Evolutionary conservation across 2,888 invertebrate species (phyloP), one percentile per base, ranked within the genome.

Genomic region (Monochamus alternatus): DNA sequence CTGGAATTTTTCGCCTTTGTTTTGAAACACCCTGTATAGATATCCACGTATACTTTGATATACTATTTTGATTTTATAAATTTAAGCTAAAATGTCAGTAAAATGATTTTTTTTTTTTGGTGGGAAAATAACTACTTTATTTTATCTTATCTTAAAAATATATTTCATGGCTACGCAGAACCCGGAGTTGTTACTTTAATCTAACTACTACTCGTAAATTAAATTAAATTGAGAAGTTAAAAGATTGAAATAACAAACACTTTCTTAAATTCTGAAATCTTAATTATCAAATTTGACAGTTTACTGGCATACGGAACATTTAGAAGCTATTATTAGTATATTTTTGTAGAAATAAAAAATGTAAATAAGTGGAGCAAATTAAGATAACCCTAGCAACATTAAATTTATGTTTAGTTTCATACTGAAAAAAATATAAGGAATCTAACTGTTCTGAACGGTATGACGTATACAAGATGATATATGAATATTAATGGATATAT

Each of bases 191-290:
- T 38, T 66, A 52, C 8, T 66, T 55, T 4, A 31, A 66, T 66
- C 32, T 66, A 66, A 55, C 38, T 65, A 51, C 7, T 38, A 52
- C 38, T 55, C 52, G 9, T 31, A 31, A 66, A 66, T 52, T 66
- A 55, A 66, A 66, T 52, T 55, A 52, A 66, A 31, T 66, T 32
- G 31, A 32, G 9, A 66, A 30, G 47, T 31, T 66, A 55, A 52
- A 55, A 52, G 0, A 22, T 22, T 22, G 22, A 22, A 66, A 51
- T 14, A 66, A 66, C 55, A 66, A 66, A 66, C 66, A 52, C 3
- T 63, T 47, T 43, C 7, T 63, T 38, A 63, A 43, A 43, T 63
- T 43, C 14, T 63, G 31, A 60, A 60, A 31, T 60, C 60, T 22
- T 60, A 60, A 60, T 10, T 31, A 10, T 30, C 9, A 38, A 4